A percentile compares a stretch with the other conserved stretches of the same genome.
These are phyloP conservation scores for Epirrhoe tristata DNA, from an alignment of 2,888 invertebrate species.

Conservation along the genomic window DNA sequence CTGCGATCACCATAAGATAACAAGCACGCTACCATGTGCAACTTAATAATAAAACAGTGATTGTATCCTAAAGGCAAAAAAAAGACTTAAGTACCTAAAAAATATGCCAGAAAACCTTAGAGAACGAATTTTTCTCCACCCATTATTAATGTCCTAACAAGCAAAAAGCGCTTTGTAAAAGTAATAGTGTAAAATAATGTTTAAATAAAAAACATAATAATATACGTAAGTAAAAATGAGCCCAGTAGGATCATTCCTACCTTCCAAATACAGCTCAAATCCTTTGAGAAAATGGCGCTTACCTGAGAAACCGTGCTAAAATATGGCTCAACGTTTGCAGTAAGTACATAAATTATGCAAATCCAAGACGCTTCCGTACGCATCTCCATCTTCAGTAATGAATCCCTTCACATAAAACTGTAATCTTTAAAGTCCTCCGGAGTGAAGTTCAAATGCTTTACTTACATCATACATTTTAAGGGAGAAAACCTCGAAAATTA, in stretches of 20 bases:
- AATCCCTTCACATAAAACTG: constrained; percentile 57
- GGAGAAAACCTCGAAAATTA: too few relatives aligned
- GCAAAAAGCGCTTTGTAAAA: too few relatives aligned
- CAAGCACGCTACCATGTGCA: too few relatives aligned
- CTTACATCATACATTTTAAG: neutral
- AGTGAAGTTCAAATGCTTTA: constrained; percentile 1
- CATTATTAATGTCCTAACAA: too few relatives aligned
- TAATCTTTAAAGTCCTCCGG: constrained; percentile 48
- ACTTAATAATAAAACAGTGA: too few relatives aligned
- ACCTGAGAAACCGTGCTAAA: constrained; percentile 18
- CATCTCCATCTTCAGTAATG: constrained; percentile 56
- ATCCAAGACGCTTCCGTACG: constrained; percentile 50
- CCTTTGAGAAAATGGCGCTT: constrained; percentile 17
- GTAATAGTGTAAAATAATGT: too few relatives aligned
- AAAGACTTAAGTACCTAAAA: too few relatives aligned
- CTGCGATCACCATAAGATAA: too few relatives aligned
- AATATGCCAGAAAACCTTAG: too few relatives aligned
- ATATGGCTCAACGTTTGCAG: constrained; percentile 21
- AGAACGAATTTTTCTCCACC: too few relatives aligned
- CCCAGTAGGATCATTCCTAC: neutral
- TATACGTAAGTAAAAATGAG: neutral
- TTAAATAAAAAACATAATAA: neutral
- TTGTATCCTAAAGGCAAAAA: too few relatives aligned
- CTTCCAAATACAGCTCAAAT: constrained; percentile 3
- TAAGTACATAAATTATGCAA: constrained; percentile 58